phyloP scores from a whole-genome alignment of 1,140 invertebrate species.

The Drosophila yakuba region DNA sequence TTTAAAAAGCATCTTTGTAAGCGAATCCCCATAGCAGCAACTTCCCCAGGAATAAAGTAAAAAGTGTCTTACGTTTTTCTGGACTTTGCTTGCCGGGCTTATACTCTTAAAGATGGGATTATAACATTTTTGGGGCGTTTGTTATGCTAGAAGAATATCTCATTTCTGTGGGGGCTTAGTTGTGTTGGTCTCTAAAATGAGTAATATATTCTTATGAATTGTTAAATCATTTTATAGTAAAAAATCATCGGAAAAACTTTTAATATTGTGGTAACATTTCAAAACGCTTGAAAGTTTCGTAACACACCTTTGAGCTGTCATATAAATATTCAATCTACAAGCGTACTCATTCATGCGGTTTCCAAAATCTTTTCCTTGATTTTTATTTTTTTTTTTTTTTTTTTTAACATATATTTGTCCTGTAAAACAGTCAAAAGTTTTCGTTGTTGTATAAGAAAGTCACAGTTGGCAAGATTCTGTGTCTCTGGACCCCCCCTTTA shows the following conservation, averaged over 20 bases:
- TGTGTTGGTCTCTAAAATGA: too few species aligned
- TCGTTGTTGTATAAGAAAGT: conserved; percentile 27
- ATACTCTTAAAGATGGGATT: neutral
- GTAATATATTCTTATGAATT: too few species aligned
- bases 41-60: conserved; percentile 8
- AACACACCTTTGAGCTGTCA: neutral
- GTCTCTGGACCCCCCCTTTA: too few species aligned
- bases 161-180: neutral
- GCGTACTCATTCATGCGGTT: neutral
- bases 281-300: neutral
- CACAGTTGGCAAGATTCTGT: conserved; percentile 33
- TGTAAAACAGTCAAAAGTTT: conserved; percentile 35
- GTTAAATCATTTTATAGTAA: too few species aligned
- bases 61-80: neutral
- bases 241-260: too few species aligned
- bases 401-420: neutral
- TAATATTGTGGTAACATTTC: neutral
- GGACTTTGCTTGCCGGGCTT: neutral
- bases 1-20: conserved; percentile 77
- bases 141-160: too few species aligned
- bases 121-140: neutral
- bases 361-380: too few species aligned
- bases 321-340: neutral
- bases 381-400: neutral
- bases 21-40: conserved; percentile 7